These are phyloP conservation scores for Athrips mouffetella DNA, from an alignment of 2,888 invertebrate genomes.

Conservation along the genomic window DNA sequence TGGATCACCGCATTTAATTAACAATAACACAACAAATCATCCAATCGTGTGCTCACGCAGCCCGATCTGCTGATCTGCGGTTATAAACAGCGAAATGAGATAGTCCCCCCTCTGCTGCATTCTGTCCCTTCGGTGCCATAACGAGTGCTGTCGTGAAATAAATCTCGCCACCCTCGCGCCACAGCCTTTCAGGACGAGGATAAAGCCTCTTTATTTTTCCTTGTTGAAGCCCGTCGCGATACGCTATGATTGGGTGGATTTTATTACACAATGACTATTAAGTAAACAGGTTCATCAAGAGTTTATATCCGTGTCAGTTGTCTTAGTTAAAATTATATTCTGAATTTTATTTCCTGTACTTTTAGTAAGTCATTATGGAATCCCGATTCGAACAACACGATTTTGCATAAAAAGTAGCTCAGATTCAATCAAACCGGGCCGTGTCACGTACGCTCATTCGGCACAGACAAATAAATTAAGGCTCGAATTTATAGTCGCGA, in stretches of 20 bases:
- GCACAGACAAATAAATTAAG: conserved; percentile 63
- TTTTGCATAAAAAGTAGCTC: conserved; percentile 17
- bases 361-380: neutral
- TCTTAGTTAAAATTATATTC: neutral
- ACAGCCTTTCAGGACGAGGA: conserved; percentile 63
- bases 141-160: conserved; percentile 71
- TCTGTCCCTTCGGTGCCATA: conserved; percentile 70
- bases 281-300: conserved; percentile 5
- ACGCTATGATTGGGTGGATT: conserved; percentile 61
- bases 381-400: conserved; percentile 1
- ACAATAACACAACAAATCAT: conserved; percentile 49
- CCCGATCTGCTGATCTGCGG: conserved; percentile 60
- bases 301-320: neutral
- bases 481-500: no score
- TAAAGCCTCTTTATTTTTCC: conserved; percentile 74
- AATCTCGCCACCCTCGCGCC: conserved; percentile 68
- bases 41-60: conserved; percentile 57
- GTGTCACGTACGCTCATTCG: conserved; percentile 29
- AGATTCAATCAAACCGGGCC: conserved; percentile 35
- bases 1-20: conserved; percentile 45
- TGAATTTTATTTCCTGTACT: neutral
- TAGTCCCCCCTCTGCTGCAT: conserved; percentile 58
- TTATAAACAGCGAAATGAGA: conserved; percentile 40
- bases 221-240: conserved; percentile 57
- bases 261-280: conserved; percentile 49